Conservation (phyloP, 2,113 vertebrate genomes). For the Ivindomyrus marchei region DNA sequence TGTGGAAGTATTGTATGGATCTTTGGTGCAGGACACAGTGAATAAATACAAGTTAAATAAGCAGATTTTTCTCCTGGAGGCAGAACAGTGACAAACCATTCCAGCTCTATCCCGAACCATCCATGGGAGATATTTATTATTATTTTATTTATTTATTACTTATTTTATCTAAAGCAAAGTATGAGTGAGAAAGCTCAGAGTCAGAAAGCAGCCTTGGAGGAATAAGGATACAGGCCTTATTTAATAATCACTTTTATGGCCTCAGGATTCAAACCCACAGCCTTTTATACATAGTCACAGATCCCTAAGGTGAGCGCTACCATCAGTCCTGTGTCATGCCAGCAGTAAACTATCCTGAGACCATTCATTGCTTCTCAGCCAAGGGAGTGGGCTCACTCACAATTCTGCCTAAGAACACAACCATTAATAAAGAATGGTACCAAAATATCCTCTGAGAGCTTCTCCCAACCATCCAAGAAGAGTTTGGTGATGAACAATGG, state of each 20-base stretch:
- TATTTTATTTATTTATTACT: not conserved
- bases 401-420: too few relatives aligned
- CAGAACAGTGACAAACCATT: not conserved
- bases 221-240: not conserved
- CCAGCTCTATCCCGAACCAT: not conserved
- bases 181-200: not conserved
- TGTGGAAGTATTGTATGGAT: not conserved
- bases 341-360: too few relatives aligned
- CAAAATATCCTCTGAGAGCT: too few relatives aligned
- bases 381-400: too few relatives aligned
- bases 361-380: too few relatives aligned
- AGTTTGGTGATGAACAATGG: too few relatives aligned
- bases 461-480: too few relatives aligned
- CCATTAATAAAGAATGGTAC: too few relatives aligned
- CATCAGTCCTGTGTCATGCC: too few relatives aligned
- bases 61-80: not conserved
- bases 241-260: not conserved
- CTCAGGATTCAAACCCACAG: not conserved
- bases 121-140: not conserved
- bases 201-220: not conserved
- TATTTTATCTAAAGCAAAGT: not conserved
- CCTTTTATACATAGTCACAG: not conserved
- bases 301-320: not conserved
- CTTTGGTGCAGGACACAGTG: not conserved
- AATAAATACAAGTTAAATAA: not conserved